Base-by-base conservation (phyloP, 2,797 vertebrate species). In the Hydrolagus colliei region DNA sequence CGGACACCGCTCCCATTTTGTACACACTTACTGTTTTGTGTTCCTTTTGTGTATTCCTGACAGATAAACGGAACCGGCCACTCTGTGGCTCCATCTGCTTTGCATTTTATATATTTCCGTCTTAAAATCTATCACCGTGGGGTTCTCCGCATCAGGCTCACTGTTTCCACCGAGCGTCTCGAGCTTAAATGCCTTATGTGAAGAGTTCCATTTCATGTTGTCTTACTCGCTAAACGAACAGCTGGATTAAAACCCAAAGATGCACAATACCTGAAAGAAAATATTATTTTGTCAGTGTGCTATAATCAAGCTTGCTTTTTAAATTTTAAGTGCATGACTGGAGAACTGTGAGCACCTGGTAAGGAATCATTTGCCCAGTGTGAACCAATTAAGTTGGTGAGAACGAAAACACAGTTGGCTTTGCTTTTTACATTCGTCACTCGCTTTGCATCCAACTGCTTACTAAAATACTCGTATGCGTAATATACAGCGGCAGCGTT, bases 401-500 rank as follows among this genome's bases (percentile, higher is more conserved):
- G 79, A 84, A 52, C 62, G 32, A 65, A 41, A 84, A 71, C 32
- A 20, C 79, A 84, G 79, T 84, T 68, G 65, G 63, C 79, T 68
- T 84, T 68, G 27, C 79, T 84, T 84, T 32, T 84, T 71, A 18
- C 79, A 41, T 9, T 84, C 63, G 16, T 82, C 79, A 84, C 68
- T 84, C 68, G 32, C 79, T 68, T 41, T 14, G 3, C 9, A 27
- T 68, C 78, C 79, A 84, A 63, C 79, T 84, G 79, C 65, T 68
- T 68, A 84, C 63, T 71, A 84, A 84, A 84, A 84, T 84, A 65
- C 79, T 41, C 9, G 14, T 88, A 89, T 89, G 88, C 87, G 63
- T 82, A 88, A 88, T 89, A 90, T 90, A 91, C 89, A 88, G 89
- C 87, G 80, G 90, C 88, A 82, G 86, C 86, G 86, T 87, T 89